phyloP scores from a whole-genome alignment of 1,140 invertebrate genomes.

The Apis laboriosa region DNA sequence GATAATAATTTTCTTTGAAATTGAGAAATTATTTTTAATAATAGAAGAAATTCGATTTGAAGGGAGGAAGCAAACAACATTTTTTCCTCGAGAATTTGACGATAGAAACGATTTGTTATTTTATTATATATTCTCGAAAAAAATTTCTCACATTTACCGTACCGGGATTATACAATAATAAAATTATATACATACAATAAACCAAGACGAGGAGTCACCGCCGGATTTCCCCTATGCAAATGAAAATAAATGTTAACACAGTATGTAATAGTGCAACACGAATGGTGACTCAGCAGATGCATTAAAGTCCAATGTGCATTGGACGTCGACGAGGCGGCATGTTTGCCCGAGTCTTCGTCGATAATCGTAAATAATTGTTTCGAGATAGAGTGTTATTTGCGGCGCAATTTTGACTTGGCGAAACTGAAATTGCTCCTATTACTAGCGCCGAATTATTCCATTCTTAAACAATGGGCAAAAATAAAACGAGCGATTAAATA shows the following conservation, averaged over 20 bases:
- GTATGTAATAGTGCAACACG: slow-evolving; percentile 8
- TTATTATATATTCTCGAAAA: not conserved
- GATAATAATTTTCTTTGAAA: no score
- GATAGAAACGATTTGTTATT: not conserved
- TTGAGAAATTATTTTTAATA: no score
- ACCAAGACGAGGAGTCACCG: not conserved
- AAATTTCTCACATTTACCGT: not conserved
- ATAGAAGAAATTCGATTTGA: no score
- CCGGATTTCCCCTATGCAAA: not conserved
- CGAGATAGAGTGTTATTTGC: slow-evolving; percentile 42
- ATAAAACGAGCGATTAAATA: not conserved
- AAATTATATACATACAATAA: not conserved
- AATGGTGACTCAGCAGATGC: slow-evolving; percentile 44
- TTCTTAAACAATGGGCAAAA: not conserved
- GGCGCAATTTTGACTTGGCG: not conserved
- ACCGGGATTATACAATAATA: not conserved
- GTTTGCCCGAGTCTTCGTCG: slow-evolving; percentile 38
- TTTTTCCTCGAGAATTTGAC: not conserved
- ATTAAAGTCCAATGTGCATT: slow-evolving; percentile 58
- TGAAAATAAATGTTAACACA: not conserved
- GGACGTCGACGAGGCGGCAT: slow-evolving; percentile 21
- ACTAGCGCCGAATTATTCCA: not conserved
- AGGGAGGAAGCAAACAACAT: no score
- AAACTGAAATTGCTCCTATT: slow-evolving; percentile 16
- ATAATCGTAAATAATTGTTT: slow-evolving; percentile 52